Evolutionary conservation across 2,888 invertebrate species (phyloP).

Genomic region (Eupeodes latifasciatus): DNA sequence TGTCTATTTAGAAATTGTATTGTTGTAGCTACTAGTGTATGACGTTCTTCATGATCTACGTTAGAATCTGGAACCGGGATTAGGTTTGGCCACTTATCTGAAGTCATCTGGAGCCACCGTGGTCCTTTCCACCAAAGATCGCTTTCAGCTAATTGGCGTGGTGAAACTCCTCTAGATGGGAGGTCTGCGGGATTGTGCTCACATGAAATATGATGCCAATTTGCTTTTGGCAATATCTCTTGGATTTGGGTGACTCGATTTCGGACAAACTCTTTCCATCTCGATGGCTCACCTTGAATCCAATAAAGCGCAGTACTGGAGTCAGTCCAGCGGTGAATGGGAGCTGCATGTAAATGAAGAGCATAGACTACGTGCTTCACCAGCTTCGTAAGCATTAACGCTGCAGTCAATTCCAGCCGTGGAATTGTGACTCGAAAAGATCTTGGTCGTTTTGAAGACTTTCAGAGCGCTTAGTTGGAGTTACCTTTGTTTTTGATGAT

Average conservation of each 20-base stretch:
- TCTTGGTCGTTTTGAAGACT: too few relatives aligned
- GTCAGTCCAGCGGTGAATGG: constrained; percentile 42
- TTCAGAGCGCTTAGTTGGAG: too few relatives aligned
- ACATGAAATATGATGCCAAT: constrained; percentile 35
- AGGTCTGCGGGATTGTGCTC: constrained; percentile 31
- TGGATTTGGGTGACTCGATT: constrained; percentile 37
- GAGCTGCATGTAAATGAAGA: too few relatives aligned
- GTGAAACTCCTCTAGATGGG: constrained; percentile 26
- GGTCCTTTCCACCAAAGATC: constrained; percentile 36
- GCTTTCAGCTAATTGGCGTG: constrained; percentile 15
- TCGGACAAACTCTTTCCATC: constrained; percentile 51
- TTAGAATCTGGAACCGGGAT: background rate
- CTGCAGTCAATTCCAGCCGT: too few relatives aligned
- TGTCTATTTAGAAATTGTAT: background rate
- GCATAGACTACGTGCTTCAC: too few relatives aligned
- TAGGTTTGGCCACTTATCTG: constrained; percentile 7
- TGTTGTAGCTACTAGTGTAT: constrained; percentile 7
- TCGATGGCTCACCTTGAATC: constrained; percentile 31
- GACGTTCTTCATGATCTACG: constrained; percentile 31
- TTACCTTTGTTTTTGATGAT: too few relatives aligned
- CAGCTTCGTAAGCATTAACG: too few relatives aligned
- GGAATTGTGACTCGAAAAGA: too few relatives aligned
- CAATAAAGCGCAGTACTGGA: constrained; percentile 40
- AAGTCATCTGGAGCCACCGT: constrained; percentile 4
- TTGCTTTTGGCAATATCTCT: constrained; percentile 34